phyloP scores from a whole-genome alignment of 2,797 vertebrate genomes.

The Hyperoplus lanceolatus region DNA sequence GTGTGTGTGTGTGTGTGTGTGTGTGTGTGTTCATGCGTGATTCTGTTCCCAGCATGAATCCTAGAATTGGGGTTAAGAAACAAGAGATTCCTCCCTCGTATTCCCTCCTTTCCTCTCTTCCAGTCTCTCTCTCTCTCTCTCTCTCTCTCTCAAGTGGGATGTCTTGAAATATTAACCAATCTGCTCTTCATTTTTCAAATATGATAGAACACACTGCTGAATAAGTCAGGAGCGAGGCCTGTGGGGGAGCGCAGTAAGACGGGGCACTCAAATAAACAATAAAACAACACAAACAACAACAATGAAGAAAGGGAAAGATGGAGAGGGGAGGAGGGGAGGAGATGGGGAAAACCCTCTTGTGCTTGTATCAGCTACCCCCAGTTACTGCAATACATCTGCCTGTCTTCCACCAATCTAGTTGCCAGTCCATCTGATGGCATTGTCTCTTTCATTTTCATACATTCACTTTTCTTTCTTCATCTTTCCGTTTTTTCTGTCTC shows the following conservation, averaged over 20 bases:
- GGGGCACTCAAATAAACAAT: constrained; percentile 72
- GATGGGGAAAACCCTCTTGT: background rate
- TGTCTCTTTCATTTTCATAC: background rate
- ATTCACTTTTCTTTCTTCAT: constrained; percentile 10
- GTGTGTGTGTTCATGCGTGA: constrained; percentile 62
- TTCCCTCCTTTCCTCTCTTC: constrained; percentile 69
- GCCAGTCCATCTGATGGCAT: background rate
- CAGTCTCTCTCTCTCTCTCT: constrained; percentile 23
- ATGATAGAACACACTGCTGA: constrained; percentile 82
- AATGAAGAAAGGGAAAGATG: constrained; percentile 50
- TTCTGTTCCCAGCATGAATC: constrained; percentile 74
- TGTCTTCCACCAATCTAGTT: constrained; percentile 9
- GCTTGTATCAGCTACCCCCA: background rate
- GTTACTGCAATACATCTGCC: background rate
- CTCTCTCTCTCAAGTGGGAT: constrained; percentile 64
- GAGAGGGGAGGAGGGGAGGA: background rate
- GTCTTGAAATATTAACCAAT: constrained; percentile 86
- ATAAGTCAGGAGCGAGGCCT: constrained; percentile 87
- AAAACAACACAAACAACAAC: constrained; percentile 74
- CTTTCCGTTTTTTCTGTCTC: constrained; percentile 1
- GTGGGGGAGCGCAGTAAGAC: constrained; percentile 72
- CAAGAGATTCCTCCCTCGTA: constrained; percentile 80
- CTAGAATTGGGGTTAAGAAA: constrained; percentile 83
- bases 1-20: constrained; percentile 82
- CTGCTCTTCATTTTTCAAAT: constrained; percentile 83